A percentile compares a stretch with the other conserved stretches of the same genome.
Evolutionary conservation across 2,888 invertebrate genomes (phyloP).

Genomic region (Stratiomys singularior): DNA sequence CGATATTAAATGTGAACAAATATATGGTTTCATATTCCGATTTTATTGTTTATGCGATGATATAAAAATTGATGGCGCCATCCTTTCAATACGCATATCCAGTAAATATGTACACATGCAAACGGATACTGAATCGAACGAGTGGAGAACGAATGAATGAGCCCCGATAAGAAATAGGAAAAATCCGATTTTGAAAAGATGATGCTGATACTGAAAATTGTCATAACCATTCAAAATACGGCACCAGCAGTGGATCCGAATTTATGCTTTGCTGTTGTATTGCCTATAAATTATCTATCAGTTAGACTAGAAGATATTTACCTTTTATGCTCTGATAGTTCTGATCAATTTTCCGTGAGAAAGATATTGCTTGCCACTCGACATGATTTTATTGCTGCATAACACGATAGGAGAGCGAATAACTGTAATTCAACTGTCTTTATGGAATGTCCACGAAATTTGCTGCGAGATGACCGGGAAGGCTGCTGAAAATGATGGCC

Average conservation of each 20-base stretch:
- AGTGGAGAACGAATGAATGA: neutral
- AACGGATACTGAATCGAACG: neutral
- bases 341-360: neutral
- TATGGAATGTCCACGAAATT: too few species aligned
- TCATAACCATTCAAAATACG: conserved; percentile 36
- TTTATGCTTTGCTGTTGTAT: conserved; percentile 17
- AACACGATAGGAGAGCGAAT: neutral
- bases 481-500: too few species aligned
- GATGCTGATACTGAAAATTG: conserved; percentile 37
- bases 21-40: conserved; percentile 46
- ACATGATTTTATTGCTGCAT: neutral
- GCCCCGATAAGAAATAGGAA: neutral
- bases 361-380: conserved; percentile 6
- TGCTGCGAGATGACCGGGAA: too few species aligned
- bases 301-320: conserved; percentile 10
- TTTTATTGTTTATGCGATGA: conserved; percentile 49
- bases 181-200: conserved; percentile 36
- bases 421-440: too few species aligned
- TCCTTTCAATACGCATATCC: conserved; percentile 27
- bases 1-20: conserved; percentile 43
- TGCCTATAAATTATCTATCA: conserved; percentile 39
- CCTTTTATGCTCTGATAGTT: conserved; percentile 31
- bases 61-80: conserved; percentile 48
- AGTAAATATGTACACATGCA: conserved; percentile 6
- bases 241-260: conserved; percentile 29